Percentiles rank a stretch among this genome's conserved stretches.
These are phyloP conservation scores for Tholera decimalis DNA, from an alignment of 2,888 invertebrate species.

Conservation along the genomic window DNA sequence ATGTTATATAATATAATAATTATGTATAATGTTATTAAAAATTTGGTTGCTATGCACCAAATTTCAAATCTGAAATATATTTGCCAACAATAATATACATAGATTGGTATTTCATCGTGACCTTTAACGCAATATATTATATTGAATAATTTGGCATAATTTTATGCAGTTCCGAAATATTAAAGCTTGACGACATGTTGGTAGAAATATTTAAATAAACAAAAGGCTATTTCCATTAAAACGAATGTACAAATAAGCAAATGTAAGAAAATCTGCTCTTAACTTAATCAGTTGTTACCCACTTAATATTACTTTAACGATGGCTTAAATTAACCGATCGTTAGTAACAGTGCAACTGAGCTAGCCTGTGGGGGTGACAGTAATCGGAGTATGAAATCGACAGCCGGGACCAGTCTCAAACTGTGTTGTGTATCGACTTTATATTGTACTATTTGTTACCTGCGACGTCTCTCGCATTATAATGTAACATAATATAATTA, in stretches of 20 bases:
- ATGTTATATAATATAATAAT: too few relatives aligned
- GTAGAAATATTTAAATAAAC: not conserved
- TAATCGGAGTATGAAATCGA: constrained; percentile 60
- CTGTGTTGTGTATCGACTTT: constrained; percentile 38
- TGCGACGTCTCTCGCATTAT: constrained; percentile 10
- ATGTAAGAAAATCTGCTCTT: not conserved
- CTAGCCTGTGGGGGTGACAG: constrained; percentile 53
- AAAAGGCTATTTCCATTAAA: not conserved
- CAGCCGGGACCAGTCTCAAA: constrained; percentile 31
- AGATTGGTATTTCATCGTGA: constrained; percentile 1
- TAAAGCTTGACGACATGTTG: not conserved
- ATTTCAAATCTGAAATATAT: not conserved
- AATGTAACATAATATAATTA: not conserved
- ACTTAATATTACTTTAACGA: not conserved
- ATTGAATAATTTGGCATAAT: constrained; percentile 1
- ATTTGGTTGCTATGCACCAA: not conserved
- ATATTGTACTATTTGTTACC: constrained; percentile 17
- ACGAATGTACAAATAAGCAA: not conserved
- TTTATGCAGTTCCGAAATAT: not conserved
- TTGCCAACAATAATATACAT: constrained; percentile 6
- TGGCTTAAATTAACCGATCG: constrained; percentile 23
- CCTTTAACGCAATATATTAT: not conserved
- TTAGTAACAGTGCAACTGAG: constrained; percentile 27
- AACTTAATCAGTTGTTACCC: not conserved
- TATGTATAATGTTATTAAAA: too few relatives aligned